phyloP scores from a whole-genome alignment of 1,140 invertebrate species.

The Zaprionus ornatus region DNA sequence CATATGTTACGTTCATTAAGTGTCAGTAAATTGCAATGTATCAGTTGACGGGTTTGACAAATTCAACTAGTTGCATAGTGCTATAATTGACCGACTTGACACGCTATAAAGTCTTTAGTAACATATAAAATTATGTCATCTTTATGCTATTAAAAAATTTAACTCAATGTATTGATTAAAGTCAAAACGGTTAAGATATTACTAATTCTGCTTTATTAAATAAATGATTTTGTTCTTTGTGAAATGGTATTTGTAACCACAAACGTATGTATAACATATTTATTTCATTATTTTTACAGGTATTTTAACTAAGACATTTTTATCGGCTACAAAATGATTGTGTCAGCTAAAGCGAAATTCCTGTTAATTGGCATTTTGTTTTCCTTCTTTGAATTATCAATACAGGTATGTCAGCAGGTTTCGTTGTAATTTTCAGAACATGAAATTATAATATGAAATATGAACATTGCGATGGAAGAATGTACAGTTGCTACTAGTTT shows the following conservation, averaged over 20 bases:
- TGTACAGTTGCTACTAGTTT: neutral
- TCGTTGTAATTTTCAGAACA: neutral
- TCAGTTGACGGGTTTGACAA: neutral
- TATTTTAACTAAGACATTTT: neutral
- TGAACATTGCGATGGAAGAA: neutral
- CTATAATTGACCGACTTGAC: neutral
- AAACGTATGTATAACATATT: neutral
- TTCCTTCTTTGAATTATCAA: neutral
- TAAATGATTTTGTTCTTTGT: neutral
- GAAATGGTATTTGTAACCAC: neutral
- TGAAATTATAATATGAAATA: neutral
- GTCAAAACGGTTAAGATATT: neutral
- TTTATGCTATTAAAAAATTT: neutral
- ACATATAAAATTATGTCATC: too few species aligned
- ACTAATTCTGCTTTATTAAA: neutral
- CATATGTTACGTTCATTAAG: neutral
- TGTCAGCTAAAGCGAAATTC: neutral
- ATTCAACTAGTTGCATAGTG: neutral
- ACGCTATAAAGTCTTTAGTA: neutral
- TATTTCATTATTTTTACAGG: neutral
- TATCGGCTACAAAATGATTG: neutral
- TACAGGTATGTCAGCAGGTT: neutral
- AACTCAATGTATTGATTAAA: neutral
- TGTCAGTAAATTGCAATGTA: neutral
- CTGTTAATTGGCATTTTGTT: neutral